These are phyloP conservation scores for Trichacis sp. DNA, from an alignment of 2,888 invertebrate genomes.

Conservation along the genomic window DNA sequence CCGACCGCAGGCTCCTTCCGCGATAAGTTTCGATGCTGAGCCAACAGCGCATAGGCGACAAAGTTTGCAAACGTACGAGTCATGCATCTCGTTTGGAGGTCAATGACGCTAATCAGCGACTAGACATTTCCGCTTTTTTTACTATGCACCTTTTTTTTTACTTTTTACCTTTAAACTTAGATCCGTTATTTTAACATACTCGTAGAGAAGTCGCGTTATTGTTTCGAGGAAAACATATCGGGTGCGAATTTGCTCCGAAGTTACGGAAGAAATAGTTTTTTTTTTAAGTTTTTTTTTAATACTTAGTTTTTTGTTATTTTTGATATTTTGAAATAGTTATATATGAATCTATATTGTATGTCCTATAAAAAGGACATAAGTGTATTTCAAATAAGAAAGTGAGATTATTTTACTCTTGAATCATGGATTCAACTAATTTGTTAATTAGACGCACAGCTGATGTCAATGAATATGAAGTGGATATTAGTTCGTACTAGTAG, in stretches of 20 bases:
- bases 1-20: constrained; percentile 28
- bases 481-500: too few species aligned
- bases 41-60: constrained; percentile 37
- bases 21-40: constrained; percentile 21
- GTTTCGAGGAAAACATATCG: neutral
- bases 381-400: too few species aligned
- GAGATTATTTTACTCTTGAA: too few species aligned
- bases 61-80: constrained; percentile 42
- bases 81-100: constrained; percentile 26
- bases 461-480: too few species aligned
- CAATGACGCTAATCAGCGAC: constrained; percentile 35
- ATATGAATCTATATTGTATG: too few species aligned
- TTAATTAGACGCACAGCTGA: too few species aligned
- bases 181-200: constrained; percentile 5
- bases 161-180: neutral
- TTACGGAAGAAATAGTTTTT: too few species aligned
- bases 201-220: neutral
- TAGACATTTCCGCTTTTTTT: constrained; percentile 7
- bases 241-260: neutral
- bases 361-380: too few species aligned
- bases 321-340: too few species aligned
- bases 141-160: neutral
- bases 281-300: too few species aligned
- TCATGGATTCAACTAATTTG: too few species aligned
- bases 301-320: too few species aligned